Evolutionary conservation across 2,113 vertebrate genomes (phyloP).

Genomic region (Abramis brama): DNA sequence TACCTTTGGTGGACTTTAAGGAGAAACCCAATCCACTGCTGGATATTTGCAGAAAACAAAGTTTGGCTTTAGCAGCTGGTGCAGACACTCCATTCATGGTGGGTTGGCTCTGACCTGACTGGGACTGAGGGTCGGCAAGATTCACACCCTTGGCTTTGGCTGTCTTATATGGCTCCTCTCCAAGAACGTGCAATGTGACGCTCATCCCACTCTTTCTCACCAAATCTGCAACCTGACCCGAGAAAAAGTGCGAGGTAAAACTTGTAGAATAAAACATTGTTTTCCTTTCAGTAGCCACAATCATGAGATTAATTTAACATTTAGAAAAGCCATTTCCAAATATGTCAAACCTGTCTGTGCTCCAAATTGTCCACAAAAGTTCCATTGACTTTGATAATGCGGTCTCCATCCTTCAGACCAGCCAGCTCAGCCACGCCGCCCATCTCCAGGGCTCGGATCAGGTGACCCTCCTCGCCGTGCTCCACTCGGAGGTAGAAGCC

Average conservation of each 20-base stretch:
- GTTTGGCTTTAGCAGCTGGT: constrained; percentile 72
- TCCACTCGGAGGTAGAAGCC: constrained; percentile 92
- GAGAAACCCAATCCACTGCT: constrained; percentile 85
- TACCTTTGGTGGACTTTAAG: constrained; percentile 82
- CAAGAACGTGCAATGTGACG: constrained; percentile 84
- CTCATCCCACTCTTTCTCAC: constrained; percentile 80
- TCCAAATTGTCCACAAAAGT: constrained; percentile 84
- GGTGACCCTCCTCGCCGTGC: constrained; percentile 81
- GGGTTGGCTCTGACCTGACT: constrained; percentile 29
- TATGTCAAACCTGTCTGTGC: constrained; percentile 80
- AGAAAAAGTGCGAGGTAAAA: background rate
- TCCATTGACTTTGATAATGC: constrained; percentile 86
- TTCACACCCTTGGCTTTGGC: constrained; percentile 76
- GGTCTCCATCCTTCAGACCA: constrained; percentile 91
- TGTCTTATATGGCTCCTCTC: constrained; percentile 80
- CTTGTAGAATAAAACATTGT: background rate
- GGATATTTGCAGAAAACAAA: constrained; percentile 88
- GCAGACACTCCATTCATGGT: constrained; percentile 65
- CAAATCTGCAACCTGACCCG: constrained; percentile 84
- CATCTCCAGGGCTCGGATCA: constrained; percentile 85
- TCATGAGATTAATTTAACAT: too few relatives aligned
- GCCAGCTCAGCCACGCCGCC: constrained; percentile 83
- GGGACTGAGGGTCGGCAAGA: constrained; percentile 66
- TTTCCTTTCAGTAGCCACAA: too few relatives aligned
- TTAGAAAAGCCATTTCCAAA: background rate